Percentiles rank a stretch among this genome's conserved stretches.
These are phyloP conservation scores for Cettia cetti DNA, from an alignment of 2,113 vertebrate genomes.

Conservation along the genomic window DNA sequence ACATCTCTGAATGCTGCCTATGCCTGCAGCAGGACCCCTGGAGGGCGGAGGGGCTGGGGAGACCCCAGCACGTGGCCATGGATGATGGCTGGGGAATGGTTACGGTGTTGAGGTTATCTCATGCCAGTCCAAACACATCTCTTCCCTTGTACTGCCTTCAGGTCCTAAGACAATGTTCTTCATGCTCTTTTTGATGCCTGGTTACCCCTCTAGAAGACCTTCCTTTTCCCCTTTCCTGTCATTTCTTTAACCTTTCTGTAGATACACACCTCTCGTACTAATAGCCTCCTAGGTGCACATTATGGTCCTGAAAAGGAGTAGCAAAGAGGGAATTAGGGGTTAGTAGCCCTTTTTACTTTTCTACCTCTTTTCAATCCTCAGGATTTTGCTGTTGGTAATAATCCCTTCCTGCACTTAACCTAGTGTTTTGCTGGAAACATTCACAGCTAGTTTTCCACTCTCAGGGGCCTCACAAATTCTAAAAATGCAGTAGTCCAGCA, in stretches of 20 bases:
- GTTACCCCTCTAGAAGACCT: background rate
- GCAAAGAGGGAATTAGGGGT: background rate
- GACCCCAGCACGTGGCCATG: rapidly evolving
- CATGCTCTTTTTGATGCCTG: background rate
- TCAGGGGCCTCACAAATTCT: background rate
- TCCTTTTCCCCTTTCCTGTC: background rate
- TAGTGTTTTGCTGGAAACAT: background rate
- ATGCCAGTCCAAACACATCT: background rate
- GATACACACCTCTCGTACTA: background rate
- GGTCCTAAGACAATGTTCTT: background rate
- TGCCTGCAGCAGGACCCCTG: background rate
- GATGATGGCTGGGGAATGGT: background rate
- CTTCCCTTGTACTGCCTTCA: background rate
- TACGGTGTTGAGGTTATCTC: background rate
- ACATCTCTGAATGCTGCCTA: background rate
- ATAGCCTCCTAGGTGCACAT: background rate
- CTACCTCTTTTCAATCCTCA: background rate
- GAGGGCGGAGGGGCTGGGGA: background rate
- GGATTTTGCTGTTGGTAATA: background rate
- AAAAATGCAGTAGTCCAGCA: background rate
- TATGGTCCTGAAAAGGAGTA: background rate
- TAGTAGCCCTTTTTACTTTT: background rate
- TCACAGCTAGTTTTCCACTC: background rate
- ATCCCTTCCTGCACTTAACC: background rate
- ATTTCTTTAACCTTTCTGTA: background rate